Evolutionary conservation across 2,797 vertebrate genomes (phyloP), one percentile per base, ranked within the genome.

Genomic region (Rhadinocentrus ornatus): DNA sequence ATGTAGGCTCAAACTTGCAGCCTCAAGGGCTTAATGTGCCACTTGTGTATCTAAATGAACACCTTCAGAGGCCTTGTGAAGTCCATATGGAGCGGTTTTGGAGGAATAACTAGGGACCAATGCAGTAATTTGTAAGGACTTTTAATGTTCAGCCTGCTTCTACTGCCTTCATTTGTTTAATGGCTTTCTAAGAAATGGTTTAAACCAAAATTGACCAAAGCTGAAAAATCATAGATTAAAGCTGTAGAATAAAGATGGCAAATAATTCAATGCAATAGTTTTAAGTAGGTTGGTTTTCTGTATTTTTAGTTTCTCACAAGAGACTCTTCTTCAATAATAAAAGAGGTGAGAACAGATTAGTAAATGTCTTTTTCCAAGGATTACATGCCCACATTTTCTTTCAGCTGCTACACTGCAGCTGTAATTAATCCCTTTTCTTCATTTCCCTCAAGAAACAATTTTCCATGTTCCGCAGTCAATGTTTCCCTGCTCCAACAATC

Each of bases 281-380:
- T 15, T 16, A 27, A 54, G 34, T 39, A 8, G 6, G 3, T 3
- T 6, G 57, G 53, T 8, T 48, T 65, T 29, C 37, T 44, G 22
- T 57, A 56, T 56, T 32, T 56, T 32, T 56, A 57, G 53, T 56
- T 63, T 66, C 31, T 15, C 11, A 37, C 9, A 24, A 32, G 22
- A 62, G 54, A 8, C 55, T 8, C 39, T 6, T 69, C 31, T 61
- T 73, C 54, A 62, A 77, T 53, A 34, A 71, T 44, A 57, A 8
- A 69, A 32, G 5, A 26, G 53, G 11, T 26, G 15, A 71, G 44
- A 37, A 37, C 35, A 58, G 32, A 56, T 54, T 27, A 18, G 6
- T 9, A 32, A 53, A 44, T 1, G 3, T 8, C 39, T 48, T 58
- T 56, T 61, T 4, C 3, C 3, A 10, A 48, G 44, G 4, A 31